Base-by-base conservation (phyloP, 2,888 invertebrate species). In the Thyatira batis region DNA sequence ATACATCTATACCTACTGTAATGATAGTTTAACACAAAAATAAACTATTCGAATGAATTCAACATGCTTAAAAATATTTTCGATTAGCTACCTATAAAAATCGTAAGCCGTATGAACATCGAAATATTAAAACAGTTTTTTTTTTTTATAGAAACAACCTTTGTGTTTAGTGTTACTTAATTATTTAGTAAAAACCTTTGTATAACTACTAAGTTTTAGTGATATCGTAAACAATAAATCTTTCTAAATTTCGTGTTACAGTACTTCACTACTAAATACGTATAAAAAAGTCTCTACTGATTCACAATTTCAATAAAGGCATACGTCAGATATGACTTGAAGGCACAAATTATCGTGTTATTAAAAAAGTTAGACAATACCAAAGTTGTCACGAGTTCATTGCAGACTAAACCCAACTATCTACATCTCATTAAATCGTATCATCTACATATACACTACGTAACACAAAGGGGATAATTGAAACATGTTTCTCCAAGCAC, bases 281-380 rank as follows among this genome's bases (percentile, higher is more conserved):
- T 89, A 88, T 82, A 85, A 84, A 84, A n/a, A 85, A 80, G 71
- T 80, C 73, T 73, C 85, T 87, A 87, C 83, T 80, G 82, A 79
- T 82, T 84, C 80, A 84, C 78, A 74, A 77, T 27, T 73, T 77
- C 69, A 75, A 73, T 76, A 82, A 90, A 90, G 89, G 89, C 89
- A 87, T 82, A 78, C 82, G 84, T 89, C 81, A 75, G 89, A 90
- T 89, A 89, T 91, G 90, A 90, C 86, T 85, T 75, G 81, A 91
- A 92, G 91, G 91, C 91, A 91, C 90, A 84, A 85, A 84, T 76
- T 76, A 73, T 80, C 78, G 68, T 72, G 69, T 80, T 78, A 82
- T 70, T 76, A 76, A 75, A 76, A 73, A 72, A 71, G 73, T 75
- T 71, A 72, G 77, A 72, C 76, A 76, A 69, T 61, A 59, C 53